A percentile compares a stretch with the other conserved stretches of the same genome.
Evolutionary conservation across 2,888 invertebrate genomes (phyloP).

Genomic region (Pterostichus niger): DNA sequence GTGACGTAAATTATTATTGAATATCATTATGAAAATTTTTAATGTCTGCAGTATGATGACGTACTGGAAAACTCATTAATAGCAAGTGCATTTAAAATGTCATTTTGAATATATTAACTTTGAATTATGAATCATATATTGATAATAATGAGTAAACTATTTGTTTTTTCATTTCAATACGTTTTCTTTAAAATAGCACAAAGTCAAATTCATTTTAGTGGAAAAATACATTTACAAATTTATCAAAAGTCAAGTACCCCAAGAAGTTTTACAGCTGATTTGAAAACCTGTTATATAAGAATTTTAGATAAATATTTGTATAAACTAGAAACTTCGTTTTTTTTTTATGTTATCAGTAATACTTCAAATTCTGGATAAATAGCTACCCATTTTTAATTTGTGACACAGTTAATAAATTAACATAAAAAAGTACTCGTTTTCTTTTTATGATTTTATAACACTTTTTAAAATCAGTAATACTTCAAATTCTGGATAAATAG

Average conservation of each 20-base stretch:
- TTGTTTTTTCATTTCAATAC: neutral
- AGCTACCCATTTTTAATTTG: too few species aligned
- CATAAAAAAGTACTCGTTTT: too few species aligned
- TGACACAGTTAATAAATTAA: too few species aligned
- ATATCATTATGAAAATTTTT: too few species aligned
- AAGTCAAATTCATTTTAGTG: conserved; percentile 3
- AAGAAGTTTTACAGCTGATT: neutral
- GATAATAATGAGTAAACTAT: conserved; percentile 13
- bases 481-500: too few species aligned
- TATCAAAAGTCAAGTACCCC: neutral
- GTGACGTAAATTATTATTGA: too few species aligned
- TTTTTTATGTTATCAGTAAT: conserved; percentile 6
- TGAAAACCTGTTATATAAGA: conserved; percentile 8
- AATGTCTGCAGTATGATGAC: too few species aligned
- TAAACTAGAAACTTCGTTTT: neutral
- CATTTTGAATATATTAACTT: neutral
- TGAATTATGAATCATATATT: conserved; percentile 22
- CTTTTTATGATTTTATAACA: neutral
- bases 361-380: too few species aligned
- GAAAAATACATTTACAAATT: neutral
- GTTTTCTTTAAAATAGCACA: neutral
- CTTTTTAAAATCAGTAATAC: neutral
- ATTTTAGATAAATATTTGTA: conserved; percentile 40
- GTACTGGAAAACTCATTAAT: too few species aligned
- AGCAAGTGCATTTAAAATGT: too few species aligned